Conservation (phyloP, 1,140 invertebrate species). For the Apis laboriosa region DNA sequence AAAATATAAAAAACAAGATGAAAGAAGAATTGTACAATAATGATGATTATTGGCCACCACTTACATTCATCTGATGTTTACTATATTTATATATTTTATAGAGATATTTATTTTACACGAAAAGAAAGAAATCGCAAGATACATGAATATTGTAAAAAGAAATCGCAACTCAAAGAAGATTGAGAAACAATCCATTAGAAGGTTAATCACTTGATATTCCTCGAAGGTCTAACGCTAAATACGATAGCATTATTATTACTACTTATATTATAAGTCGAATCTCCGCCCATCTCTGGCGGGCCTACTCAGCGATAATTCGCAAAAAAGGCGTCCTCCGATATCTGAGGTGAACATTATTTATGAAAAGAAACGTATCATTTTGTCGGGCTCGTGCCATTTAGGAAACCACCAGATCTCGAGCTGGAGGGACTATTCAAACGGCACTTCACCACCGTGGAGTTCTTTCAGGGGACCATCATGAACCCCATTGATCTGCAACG, state of each 20-base stretch:
- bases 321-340: constrained; percentile 41
- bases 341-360: constrained; percentile 73
- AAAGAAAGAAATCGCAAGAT: too few species aligned
- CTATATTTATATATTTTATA: too few species aligned
- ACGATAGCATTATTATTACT: constrained; percentile 4
- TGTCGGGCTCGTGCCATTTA: constrained; percentile 78
- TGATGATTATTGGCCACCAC: too few species aligned
- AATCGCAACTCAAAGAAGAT: too few species aligned
- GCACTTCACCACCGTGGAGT: constrained; percentile 99
- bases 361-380: constrained; percentile 74
- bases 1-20: too few species aligned
- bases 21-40: too few species aligned
- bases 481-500: constrained; percentile 99
- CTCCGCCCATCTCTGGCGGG: constrained; percentile 40
- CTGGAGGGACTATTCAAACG: constrained; percentile 99
- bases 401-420: constrained; percentile 97
- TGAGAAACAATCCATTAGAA: too few species aligned
- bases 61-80: too few species aligned
- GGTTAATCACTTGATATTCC: neutral
- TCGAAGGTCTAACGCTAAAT: constrained; percentile 10
- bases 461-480: constrained; percentile 99
- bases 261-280: constrained; percentile 41
- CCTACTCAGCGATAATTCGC: constrained; percentile 40
- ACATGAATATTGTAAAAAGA: too few species aligned
- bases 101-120: too few species aligned